Evolutionary conservation across 2,797 vertebrate species (phyloP), one percentile per base, ranked within the genome.

Genomic region (Oreonectes daqikongensis): DNA sequence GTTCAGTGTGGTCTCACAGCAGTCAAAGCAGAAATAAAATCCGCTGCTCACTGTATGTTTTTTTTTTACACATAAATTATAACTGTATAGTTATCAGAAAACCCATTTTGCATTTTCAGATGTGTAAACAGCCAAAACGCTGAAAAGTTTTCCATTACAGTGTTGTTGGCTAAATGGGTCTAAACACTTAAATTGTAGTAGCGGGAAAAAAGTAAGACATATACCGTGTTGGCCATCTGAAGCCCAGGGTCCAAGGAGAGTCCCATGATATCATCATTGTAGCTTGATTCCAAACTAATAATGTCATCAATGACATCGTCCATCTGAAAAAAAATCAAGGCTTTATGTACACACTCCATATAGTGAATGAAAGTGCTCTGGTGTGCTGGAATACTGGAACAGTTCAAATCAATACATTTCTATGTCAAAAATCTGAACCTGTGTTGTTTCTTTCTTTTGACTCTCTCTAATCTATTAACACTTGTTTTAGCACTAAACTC

Each of bases 271-370:
- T 99, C 98, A 82, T 99, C 98, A 88, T 94, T 99, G 84, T 99
- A 99, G 92, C 96, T 99, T 72, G 97, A 98, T 90, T 99, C 97
- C 93, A 99, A 90, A 84, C 98, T 97, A 85, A 99, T 99, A 64
- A 99, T 99, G 91, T 99, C 98, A 84, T 99, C 97, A 0, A 99
- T 97, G 81, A 99, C 98, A 91, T 99, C 96, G 85, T 99, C 98
- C 97, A 99, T 99, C 98, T 99, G 83, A 14, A 84, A 85, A 30
- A 65, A n/a, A n/a, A n/a, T n/a, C n/a, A n/a, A n/a, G n/a, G n/a
- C n/a, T n/a, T n/a, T n/a, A n/a, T n/a, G n/a, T n/a, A n/a, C n/a
- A n/a, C n/a, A n/a, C n/a, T n/a, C n/a, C n/a, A n/a, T n/a, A n/a
- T n/a, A n/a, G n/a, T n/a, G n/a, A n/a, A n/a, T n/a, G 6, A 32